These are phyloP conservation scores for Bactericera cockerelli DNA, from an alignment of 1,140 invertebrate genomes.

Conservation along the genomic window DNA sequence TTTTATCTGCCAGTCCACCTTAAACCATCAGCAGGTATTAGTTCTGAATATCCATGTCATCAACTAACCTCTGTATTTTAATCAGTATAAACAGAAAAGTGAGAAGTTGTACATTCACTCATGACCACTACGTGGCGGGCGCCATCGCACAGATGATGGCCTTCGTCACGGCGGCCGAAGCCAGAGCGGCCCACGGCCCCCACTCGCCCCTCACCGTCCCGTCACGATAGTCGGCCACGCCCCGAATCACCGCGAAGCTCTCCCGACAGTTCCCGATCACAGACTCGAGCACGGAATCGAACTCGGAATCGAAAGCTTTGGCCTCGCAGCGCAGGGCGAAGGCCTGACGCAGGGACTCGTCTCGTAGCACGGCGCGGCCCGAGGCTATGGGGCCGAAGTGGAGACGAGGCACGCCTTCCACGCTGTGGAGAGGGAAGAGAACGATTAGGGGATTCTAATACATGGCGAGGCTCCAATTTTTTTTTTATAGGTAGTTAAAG, in stretches of 20 bases:
- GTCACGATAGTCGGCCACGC: conserved; percentile 91
- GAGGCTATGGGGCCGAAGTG: conserved; percentile 76
- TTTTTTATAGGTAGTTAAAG: too few species aligned
- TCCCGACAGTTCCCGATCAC: conserved; percentile 91
- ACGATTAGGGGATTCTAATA: too few species aligned
- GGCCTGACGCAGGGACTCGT: conserved; percentile 54
- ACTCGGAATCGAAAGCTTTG: conserved; percentile 84
- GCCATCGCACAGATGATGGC: too few species aligned
- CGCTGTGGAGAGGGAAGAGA: conserved; percentile 26
- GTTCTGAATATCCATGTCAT: too few species aligned
- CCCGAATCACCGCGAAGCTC: conserved; percentile 55
- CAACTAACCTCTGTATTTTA: too few species aligned
- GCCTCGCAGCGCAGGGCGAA: conserved; percentile 58
- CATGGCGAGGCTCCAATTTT: too few species aligned
- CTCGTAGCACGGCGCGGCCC: conserved; percentile 53
- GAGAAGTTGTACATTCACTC: too few species aligned
- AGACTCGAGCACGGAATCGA: conserved; percentile 89
- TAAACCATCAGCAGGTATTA: too few species aligned
- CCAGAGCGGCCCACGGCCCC: conserved; percentile 83
- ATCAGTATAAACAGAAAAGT: too few species aligned
- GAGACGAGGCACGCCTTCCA: conserved; percentile 43
- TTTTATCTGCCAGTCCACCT: too few species aligned
- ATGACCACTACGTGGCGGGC: too few species aligned
- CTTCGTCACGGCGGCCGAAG: conserved; percentile 84
- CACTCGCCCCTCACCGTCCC: conserved; percentile 83